A percentile compares a stretch with the other conserved stretches of the same genome.
phyloP scores from a whole-genome alignment of 2,113 vertebrate genomes.

The Pterocles gutturalis region DNA sequence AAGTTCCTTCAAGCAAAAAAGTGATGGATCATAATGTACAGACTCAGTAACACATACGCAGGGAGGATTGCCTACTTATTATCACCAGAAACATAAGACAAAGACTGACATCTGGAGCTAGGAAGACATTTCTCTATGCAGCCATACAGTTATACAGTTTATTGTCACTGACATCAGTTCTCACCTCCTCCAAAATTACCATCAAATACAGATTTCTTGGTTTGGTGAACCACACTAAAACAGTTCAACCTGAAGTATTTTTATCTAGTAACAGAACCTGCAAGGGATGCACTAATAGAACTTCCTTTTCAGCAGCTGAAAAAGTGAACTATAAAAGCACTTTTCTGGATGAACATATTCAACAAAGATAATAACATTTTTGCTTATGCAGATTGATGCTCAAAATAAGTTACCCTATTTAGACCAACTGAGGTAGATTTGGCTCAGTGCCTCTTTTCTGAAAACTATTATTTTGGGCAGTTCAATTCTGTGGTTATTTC shows the following conservation, averaged over 20 bases:
- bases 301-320: neutral
- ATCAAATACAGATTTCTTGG: neutral
- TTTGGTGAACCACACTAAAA: neutral
- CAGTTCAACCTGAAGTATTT: neutral
- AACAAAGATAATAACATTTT: neutral
- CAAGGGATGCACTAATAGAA: accelerated
- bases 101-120: neutral
- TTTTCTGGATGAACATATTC: neutral
- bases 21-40: neutral
- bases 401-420: neutral
- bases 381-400: neutral
- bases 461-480: neutral
- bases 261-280: neutral
- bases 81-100: neutral
- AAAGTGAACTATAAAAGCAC: neutral
- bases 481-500: neutral
- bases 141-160: neutral
- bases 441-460: neutral
- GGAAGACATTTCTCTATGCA: neutral
- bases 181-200: neutral
- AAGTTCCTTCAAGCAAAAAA: neutral
- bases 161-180: neutral
- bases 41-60: accelerated
- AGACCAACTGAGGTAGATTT: neutral
- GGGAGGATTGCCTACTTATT: neutral